Base-by-base conservation (phyloP, 2,797 vertebrate species). In the Knipowitschia caucasica region DNA sequence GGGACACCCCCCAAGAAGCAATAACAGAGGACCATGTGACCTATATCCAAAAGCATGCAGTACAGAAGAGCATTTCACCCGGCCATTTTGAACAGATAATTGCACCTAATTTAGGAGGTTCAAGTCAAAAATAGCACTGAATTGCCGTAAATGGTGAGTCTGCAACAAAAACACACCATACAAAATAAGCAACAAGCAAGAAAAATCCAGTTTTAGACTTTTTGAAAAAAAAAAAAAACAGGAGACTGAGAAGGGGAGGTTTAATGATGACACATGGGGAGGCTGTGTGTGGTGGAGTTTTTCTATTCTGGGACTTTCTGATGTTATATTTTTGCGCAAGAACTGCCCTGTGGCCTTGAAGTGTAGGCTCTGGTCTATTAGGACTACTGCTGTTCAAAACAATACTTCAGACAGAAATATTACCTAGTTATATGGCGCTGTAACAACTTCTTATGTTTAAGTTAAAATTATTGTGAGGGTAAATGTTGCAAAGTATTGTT, bases 21-120 rank as follows among this genome's bases (percentile, higher is more conserved):
- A 74, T 73, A 78, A 71, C 66, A 75, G 59, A 77, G 56, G 73
- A 54, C 71, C 71, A 59, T 57, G 56, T 86, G 80, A 83, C 88
- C 83, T 80, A 89, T 35, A 84, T 87, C 72, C 59, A 77, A 70
- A 62, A 25, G 50, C 59, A 2, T 59, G 53, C 7, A 40, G 31
- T 24, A 44, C 12, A 39, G n/a, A 6, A 45, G 31, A n/a, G n/a
- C 18, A 36, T 4, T 59, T 59, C 24, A 11, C 29, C 4, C 23
- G 9, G 24, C 8, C 24, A 44, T 25, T 44, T 15, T 26, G 42
- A 44, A 45, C 42, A 45, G 3, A 27, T 26, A 45, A 27, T 27
- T 45, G 4, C 9, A 4, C 25, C 25, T 45, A 1, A 27, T 45
- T 45, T 17, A 17, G 42, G 27, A 9, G 42, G 6, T 17, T 43